Percentiles rank a stretch among this genome's conserved stretches.
Conservation (phyloP, 2,797 vertebrate species). For the Spinus pinus region DNA sequence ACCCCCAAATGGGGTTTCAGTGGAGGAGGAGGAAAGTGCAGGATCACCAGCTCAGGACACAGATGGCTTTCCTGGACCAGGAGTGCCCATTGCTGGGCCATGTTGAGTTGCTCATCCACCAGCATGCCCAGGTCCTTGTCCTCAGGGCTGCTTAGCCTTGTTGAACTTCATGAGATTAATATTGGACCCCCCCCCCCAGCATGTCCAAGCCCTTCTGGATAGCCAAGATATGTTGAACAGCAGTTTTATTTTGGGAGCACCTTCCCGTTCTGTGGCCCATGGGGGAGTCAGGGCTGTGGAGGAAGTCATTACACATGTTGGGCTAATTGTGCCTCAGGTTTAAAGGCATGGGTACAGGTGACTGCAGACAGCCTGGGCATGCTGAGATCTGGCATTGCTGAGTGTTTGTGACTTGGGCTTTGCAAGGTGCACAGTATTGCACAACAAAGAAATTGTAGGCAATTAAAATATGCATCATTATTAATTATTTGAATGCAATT, state of each 20-base stretch:
- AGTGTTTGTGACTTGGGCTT: not conserved
- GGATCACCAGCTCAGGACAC: not conserved
- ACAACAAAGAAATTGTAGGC: not conserved
- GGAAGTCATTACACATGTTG: accelerated
- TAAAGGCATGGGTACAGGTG: not conserved
- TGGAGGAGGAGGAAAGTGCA: not conserved
- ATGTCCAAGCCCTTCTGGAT: not conserved
- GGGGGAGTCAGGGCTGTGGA: not conserved
- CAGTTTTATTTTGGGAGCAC: not conserved
- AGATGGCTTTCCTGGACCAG: not conserved
- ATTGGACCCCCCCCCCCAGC: not conserved
- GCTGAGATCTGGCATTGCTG: not conserved
- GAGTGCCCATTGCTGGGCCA: accelerated
- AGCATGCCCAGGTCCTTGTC: not conserved
- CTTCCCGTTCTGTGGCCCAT: not conserved
- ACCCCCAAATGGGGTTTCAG: not conserved
- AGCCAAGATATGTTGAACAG: not conserved
- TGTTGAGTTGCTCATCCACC: not conserved
- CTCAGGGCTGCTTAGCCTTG: not conserved
- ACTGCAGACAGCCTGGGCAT: not conserved
- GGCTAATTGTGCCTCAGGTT: not conserved
- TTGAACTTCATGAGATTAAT: not conserved
- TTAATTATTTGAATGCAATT: slow-evolving; percentile 48
- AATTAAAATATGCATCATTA: slow-evolving; percentile 20
- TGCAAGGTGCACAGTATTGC: not conserved